Percentiles rank a stretch among this genome's conserved stretches.
These are phyloP conservation scores for Atta cephalotes DNA, from an alignment of 1,140 invertebrate genomes.

Conservation along the genomic window DNA sequence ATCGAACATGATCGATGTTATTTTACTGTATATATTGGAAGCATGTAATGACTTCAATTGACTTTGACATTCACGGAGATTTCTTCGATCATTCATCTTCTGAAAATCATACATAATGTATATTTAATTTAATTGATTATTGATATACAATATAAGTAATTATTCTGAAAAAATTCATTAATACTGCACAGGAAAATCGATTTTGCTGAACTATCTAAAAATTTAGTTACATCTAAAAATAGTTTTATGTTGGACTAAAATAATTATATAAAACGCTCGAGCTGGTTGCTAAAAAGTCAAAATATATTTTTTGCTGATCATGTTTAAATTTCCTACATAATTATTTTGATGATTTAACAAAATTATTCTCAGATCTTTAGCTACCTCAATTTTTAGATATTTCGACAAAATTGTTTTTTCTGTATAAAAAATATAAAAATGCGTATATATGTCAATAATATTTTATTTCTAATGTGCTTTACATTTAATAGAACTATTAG, in stretches of 20 bases:
- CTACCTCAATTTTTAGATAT: too few relatives aligned
- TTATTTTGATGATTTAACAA: too few relatives aligned
- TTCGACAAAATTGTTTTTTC: too few relatives aligned
- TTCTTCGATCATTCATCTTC: neutral
- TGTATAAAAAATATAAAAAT: too few relatives aligned
- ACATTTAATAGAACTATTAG: neutral
- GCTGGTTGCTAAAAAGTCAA: too few relatives aligned
- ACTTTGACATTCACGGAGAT: conserved; percentile 7
- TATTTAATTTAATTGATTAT: conserved; percentile 6
- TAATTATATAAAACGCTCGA: too few relatives aligned
- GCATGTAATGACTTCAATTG: conserved; percentile 45
- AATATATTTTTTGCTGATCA: too few relatives aligned
- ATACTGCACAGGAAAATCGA: neutral
- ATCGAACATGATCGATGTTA: conserved; percentile 33
- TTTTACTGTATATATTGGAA: conserved; percentile 37
- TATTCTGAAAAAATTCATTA: neutral
- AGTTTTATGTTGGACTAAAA: too few relatives aligned
- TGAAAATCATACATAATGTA: neutral
- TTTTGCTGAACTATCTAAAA: too few relatives aligned
- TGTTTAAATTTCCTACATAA: too few relatives aligned
- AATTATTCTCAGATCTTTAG: too few relatives aligned
- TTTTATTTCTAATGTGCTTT: neutral
- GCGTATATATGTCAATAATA: neutral
- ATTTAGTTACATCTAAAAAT: too few relatives aligned
- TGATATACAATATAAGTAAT: neutral